Percentiles rank a stretch among this genome's conserved stretches.
Evolutionary conservation across 2,113 vertebrate genomes (phyloP).

Genomic region (Pseudonaja textilis): DNA sequence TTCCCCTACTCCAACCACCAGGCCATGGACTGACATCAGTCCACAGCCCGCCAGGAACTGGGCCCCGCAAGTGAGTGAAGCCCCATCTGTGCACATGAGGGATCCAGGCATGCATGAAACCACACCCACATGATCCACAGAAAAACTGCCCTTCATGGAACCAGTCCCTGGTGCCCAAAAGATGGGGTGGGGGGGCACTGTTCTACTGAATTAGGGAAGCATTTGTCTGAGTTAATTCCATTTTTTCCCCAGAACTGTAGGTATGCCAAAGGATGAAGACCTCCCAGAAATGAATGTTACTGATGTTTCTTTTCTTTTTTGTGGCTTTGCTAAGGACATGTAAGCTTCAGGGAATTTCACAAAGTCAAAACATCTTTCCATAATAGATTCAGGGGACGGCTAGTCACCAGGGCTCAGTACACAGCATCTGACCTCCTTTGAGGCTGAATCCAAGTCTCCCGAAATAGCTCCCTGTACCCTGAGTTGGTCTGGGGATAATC

Average conservation of each 20-base stretch:
- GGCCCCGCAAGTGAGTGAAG: neutral
- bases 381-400: neutral
- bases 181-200: neutral
- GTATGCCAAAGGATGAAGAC: neutral
- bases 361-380: neutral
- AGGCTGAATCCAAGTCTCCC: neutral
- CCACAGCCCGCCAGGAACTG: neutral
- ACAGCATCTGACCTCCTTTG: neutral
- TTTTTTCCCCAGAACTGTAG: neutral
- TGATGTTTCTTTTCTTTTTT: neutral
- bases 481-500: neutral
- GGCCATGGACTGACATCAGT: neutral
- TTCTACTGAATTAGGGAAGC: neutral
- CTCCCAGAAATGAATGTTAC: neutral
- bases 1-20: neutral
- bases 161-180: neutral
- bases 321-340: neutral
- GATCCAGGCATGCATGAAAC: neutral
- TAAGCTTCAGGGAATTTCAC: neutral
- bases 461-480: neutral
- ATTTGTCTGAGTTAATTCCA: neutral
- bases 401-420: neutral
- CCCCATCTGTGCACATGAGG: neutral
- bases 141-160: neutral
- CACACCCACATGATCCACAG: neutral